Conservation (phyloP, 2,113 vertebrate species). For the Pandion haliaetus region DNA sequence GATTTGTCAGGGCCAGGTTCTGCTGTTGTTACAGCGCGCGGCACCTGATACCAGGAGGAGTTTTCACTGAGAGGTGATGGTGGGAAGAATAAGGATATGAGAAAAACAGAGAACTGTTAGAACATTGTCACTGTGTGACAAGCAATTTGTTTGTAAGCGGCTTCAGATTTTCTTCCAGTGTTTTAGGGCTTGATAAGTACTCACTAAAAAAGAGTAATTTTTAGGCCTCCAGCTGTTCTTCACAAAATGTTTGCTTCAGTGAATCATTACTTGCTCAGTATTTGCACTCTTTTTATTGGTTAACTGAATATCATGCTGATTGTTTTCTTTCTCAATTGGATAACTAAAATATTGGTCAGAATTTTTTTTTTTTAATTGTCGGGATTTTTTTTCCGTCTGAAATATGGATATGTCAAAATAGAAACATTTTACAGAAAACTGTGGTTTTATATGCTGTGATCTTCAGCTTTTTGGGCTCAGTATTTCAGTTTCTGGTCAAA, state of each 20-base stretch:
- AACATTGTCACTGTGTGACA: background rate
- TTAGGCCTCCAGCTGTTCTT: conserved; percentile 18
- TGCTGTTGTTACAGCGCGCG: background rate
- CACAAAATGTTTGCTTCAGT: conserved; percentile 20
- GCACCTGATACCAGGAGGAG: background rate
- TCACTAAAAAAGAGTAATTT: conserved; percentile 20
- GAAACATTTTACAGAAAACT: background rate
- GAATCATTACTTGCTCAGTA: conserved; percentile 6
- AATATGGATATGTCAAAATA: background rate
- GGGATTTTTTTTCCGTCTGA: background rate
- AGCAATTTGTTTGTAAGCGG: background rate
- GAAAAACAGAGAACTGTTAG: background rate
- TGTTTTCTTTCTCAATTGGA: background rate
- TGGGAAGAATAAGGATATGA: background rate
- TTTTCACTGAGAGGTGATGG: background rate
- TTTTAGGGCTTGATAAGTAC: background rate
- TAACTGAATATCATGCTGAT: conserved; percentile 1
- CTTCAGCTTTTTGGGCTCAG: background rate
- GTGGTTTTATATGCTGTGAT: background rate
- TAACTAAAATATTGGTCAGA: background rate
- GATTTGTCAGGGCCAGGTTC: background rate
- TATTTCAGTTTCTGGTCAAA: background rate
- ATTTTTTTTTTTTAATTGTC: background rate
- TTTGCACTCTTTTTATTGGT: background rate
- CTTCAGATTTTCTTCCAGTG: conserved; percentile 15